Evolutionary conservation across 2,888 invertebrate species (phyloP).

Genomic region (Isoperla grammatica): DNA sequence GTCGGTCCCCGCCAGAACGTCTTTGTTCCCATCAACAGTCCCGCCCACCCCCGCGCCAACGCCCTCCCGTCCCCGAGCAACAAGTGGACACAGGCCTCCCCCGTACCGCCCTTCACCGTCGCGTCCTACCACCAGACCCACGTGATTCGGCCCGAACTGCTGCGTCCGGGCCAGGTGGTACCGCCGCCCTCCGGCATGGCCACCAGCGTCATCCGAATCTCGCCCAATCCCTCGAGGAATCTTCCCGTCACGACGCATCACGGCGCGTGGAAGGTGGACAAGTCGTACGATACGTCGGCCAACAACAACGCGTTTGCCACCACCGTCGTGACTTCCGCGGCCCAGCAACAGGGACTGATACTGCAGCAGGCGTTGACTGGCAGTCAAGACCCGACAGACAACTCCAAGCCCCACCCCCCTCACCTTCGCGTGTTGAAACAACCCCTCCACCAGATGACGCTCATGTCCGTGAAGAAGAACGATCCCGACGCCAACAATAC

Average conservation of each 20-base stretch:
- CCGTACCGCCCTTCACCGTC: constrained; percentile 46
- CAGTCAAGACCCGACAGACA: constrained; percentile 1
- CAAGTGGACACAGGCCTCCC: constrained; percentile 43
- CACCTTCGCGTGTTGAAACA: constrained; percentile 23
- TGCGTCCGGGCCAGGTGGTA: constrained; percentile 54
- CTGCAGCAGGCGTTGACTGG: constrained; percentile 46
- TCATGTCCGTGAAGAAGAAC: constrained; percentile 24
- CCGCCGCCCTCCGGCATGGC: constrained; percentile 50
- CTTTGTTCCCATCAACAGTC: constrained; percentile 84
- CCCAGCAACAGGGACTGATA: constrained; percentile 38
- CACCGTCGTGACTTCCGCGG: constrained; percentile 40
- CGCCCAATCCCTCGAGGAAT: constrained; percentile 47
- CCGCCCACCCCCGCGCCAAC: constrained; percentile 43
- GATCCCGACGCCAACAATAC: not conserved
- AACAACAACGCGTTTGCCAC: constrained; percentile 37
- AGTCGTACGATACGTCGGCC: constrained; percentile 19
- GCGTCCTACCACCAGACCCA: constrained; percentile 42
- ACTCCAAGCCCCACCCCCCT: constrained; percentile 6
- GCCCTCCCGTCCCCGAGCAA: constrained; percentile 40
- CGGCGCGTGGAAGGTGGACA: constrained; percentile 33
- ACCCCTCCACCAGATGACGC: constrained; percentile 18
- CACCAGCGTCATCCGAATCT: constrained; percentile 79
- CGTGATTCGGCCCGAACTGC: constrained; percentile 57
- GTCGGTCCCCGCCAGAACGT: constrained; percentile 76
- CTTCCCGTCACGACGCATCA: constrained; percentile 20